Evolutionary conservation across 2,113 vertebrate genomes (phyloP).

Genomic region (Callionymus lyra): DNA sequence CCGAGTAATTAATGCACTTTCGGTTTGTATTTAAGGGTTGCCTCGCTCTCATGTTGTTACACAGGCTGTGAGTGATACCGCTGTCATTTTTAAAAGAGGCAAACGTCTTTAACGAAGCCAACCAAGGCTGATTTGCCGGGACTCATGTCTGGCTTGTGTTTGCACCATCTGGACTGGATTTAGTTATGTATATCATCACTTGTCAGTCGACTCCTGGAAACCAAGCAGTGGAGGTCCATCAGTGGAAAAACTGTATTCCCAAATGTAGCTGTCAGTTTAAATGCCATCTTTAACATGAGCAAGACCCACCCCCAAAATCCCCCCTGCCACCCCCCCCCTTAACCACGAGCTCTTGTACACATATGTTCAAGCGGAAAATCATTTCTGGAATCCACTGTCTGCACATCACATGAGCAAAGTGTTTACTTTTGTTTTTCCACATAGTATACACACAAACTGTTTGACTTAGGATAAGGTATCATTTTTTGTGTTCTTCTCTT

Average conservation of each 20-base stretch:
- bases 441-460: too few species aligned
- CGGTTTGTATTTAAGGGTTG: too few species aligned
- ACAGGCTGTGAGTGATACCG: too few species aligned
- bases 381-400: constrained; percentile 16
- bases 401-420: background rate
- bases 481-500: too few species aligned
- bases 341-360: constrained; percentile 7
- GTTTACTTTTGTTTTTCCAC: too few species aligned
- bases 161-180: constrained; percentile 49
- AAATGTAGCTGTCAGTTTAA: constrained; percentile 9
- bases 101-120: too few species aligned
- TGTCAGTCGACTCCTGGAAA: constrained; percentile 40
- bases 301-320: background rate
- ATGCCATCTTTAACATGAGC: constrained; percentile 11
- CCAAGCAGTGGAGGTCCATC: constrained; percentile 19
- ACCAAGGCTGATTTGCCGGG: too few species aligned
- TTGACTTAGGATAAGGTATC: too few species aligned
- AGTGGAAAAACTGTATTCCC: constrained; percentile 31
- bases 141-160: constrained; percentile 12
- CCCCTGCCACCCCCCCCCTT: too few species aligned
- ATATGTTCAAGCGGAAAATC: constrained; percentile 11
- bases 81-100: too few species aligned
- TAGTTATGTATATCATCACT: constrained; percentile 31
- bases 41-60: too few species aligned
- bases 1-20: too few species aligned